Evolutionary conservation across 2,797 vertebrate genomes (phyloP).

Genomic region (Rhinella marina): DNA sequence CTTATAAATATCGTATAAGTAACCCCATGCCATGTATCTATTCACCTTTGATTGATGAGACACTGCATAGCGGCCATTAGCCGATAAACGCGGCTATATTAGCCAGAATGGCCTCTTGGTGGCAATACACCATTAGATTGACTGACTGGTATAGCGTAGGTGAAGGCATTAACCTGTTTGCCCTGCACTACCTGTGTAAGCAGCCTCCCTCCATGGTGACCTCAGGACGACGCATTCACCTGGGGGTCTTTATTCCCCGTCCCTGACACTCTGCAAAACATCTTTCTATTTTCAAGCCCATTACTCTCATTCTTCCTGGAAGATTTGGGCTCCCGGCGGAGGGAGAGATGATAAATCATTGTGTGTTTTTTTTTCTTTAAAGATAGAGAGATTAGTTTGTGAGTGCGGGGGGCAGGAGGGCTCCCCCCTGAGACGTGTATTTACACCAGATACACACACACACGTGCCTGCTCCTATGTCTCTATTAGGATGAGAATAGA

Average conservation of each 20-base stretch:
- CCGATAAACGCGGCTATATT: constrained; percentile 1
- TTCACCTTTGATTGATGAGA: background rate
- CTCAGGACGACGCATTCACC: background rate
- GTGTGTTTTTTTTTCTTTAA: constrained; percentile 74
- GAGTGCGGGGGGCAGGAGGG: constrained; percentile 58
- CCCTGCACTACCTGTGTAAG: background rate
- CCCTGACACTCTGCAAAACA: background rate
- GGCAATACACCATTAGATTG: background rate
- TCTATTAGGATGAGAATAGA: constrained; percentile 64
- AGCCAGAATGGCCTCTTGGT: background rate
- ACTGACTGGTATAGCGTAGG: background rate
- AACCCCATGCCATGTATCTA: background rate
- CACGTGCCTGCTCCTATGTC: constrained; percentile 49
- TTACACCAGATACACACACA: constrained; percentile 52
- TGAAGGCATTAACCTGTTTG: background rate
- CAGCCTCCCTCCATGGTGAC: background rate
- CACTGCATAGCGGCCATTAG: background rate
- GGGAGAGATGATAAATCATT: constrained; percentile 77
- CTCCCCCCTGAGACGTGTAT: constrained; percentile 62
- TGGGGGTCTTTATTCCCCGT: background rate
- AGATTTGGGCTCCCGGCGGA: constrained; percentile 61
- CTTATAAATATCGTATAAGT: background rate
- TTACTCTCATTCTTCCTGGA: constrained; percentile 3
- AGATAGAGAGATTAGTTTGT: constrained; percentile 69
- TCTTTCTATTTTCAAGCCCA: background rate